Percentiles rank a stretch among this genome's conserved stretches.
These are phyloP conservation scores for Malurus splendens DNA, from an alignment of 2,797 vertebrate species.

Conservation along the genomic window DNA sequence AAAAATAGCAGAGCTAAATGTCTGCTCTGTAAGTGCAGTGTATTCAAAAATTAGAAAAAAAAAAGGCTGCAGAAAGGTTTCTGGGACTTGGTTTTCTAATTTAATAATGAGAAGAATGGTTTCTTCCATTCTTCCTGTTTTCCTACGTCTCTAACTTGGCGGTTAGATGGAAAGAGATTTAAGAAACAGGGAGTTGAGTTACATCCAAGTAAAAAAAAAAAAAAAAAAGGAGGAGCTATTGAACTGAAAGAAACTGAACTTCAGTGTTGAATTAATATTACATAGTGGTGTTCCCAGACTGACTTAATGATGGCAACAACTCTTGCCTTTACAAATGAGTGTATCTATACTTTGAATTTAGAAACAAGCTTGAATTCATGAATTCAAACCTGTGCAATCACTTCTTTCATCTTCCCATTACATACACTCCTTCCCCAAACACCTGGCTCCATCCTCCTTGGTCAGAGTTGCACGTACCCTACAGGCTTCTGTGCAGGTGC, in stretches of 20 bases:
- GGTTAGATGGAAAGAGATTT: background rate
- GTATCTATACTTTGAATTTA: background rate
- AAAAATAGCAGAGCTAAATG: background rate
- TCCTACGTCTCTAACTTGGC: background rate
- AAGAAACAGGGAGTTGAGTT: background rate
- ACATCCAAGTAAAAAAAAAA: background rate
- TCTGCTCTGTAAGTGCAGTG: background rate
- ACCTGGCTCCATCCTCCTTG: background rate
- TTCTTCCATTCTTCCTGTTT: background rate
- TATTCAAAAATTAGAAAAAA: background rate
- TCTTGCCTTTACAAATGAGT: background rate
- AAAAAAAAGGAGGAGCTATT: background rate
- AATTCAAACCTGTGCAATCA: background rate
- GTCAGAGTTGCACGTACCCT: background rate
- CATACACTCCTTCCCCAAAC: fast-evolving
- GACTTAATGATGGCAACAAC: background rate
- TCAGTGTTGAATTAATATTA: background rate
- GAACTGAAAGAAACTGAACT: background rate
- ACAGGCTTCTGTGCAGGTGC: background rate
- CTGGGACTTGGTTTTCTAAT: background rate
- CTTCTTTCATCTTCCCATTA: background rate
- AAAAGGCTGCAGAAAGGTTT: background rate
- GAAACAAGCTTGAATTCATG: background rate
- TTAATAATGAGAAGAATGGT: background rate
- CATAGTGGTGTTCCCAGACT: background rate